phyloP scores from a whole-genome alignment of 2,113 vertebrate species.

The Arothron firmamentum region DNA sequence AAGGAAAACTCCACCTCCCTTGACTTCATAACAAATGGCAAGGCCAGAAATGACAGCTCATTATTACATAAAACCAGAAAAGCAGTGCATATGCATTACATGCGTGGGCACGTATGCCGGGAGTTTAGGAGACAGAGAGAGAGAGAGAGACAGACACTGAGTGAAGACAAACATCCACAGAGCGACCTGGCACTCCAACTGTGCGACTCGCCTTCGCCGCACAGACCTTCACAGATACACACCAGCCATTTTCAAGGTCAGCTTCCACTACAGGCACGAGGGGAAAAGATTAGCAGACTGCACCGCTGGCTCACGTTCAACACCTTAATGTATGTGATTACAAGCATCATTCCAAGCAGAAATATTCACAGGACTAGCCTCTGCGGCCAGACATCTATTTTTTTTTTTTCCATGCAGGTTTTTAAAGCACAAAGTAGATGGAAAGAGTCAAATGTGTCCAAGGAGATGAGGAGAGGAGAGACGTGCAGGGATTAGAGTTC shows the following conservation, averaged over 20 bases:
- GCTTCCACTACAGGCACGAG: constrained; percentile 27
- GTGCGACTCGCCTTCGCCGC: constrained; percentile 42
- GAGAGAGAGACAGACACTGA: constrained; percentile 16
- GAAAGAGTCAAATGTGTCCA: constrained; percentile 18
- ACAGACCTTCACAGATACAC: constrained; percentile 33
- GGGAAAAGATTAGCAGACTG: constrained; percentile 11
- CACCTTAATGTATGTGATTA: background rate
- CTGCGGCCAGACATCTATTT: no score
- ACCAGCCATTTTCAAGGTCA: constrained; percentile 43
- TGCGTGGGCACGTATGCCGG: constrained; percentile 11
- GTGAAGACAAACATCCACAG: constrained; percentile 43
- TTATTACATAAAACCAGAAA: constrained; percentile 10
- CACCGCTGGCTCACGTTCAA: constrained; percentile 4
- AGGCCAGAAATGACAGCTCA: constrained; percentile 1
- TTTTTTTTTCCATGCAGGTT: background rate
- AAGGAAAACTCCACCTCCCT: background rate
- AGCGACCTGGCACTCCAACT: constrained; percentile 63
- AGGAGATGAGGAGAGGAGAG: constrained; percentile 2
- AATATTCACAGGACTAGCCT: no score
- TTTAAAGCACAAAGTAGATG: background rate
- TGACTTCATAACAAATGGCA: background rate
- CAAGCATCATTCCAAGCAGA: background rate
- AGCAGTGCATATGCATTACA: background rate
- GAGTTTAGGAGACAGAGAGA: constrained; percentile 22
- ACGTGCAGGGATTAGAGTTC: constrained; percentile 21